Conservation (phyloP, 1,140 invertebrate species). For the Drosophila kurseongensis region DNA sequence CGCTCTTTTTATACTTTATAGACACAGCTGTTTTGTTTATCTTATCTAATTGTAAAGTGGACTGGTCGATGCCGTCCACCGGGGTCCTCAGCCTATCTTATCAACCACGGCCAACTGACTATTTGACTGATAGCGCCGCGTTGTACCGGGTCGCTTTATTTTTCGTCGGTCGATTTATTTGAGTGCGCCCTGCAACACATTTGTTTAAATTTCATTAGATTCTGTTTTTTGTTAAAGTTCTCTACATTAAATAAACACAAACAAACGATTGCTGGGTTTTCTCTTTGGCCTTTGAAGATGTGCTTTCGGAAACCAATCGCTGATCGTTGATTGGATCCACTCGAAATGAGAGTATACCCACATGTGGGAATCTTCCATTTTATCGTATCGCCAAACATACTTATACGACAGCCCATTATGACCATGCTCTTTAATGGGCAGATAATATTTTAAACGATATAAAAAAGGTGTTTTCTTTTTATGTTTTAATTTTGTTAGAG, state of each 20-base stretch:
- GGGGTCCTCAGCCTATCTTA: slow-evolving; percentile 40
- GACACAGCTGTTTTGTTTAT: slow-evolving; percentile 61
- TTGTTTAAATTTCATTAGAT: slow-evolving; percentile 48
- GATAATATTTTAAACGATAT: not conserved
- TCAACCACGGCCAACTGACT: slow-evolving; percentile 47
- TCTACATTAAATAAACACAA: slow-evolving; percentile 30
- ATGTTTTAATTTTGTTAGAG: too few species aligned
- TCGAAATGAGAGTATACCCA: slow-evolving; percentile 5
- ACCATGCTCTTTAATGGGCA: not conserved
- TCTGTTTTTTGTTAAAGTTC: slow-evolving; percentile 25
- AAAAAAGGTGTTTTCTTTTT: not conserved
- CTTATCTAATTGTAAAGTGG: slow-evolving; percentile 45
- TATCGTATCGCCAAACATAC: not conserved
- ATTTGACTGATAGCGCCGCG: slow-evolving; percentile 48
- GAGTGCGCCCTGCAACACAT: slow-evolving; percentile 10
- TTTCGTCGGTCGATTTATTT: slow-evolving; percentile 16
- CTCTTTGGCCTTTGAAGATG: slow-evolving; percentile 21
- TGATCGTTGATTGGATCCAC: slow-evolving; percentile 15
- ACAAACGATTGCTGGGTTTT: not conserved
- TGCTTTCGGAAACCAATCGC: slow-evolving; percentile 13
- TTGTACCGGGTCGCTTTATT: slow-evolving; percentile 35
- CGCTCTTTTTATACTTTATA: slow-evolving; percentile 21
- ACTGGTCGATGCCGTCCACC: slow-evolving; percentile 13
- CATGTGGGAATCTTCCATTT: slow-evolving; percentile 2
- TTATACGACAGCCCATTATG: not conserved